These are phyloP conservation scores for Sebastes matsubarae DNA, from an alignment of 2,797 vertebrate species.

Conservation along the genomic window DNA sequence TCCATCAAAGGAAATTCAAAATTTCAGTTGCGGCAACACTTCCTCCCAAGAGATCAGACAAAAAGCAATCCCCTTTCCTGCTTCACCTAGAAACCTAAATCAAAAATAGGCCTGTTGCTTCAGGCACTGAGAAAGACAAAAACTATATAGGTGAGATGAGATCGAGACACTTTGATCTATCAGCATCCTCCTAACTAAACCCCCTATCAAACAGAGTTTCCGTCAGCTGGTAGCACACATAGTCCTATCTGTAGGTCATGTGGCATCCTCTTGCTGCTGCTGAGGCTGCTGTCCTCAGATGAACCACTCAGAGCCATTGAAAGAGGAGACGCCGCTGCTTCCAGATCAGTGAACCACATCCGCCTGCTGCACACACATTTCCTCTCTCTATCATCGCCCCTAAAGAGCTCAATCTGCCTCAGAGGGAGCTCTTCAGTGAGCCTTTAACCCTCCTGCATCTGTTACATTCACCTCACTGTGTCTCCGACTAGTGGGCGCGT, in stretches of 20 bases:
- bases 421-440: background rate
- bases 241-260: slow-evolving; percentile 8
- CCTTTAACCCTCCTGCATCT: slow-evolving; percentile 1
- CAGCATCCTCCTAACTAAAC: background rate
- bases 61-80: background rate
- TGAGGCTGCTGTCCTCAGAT: slow-evolving; percentile 47
- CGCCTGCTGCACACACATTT: slow-evolving; percentile 10
- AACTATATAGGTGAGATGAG: background rate
- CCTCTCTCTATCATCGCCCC: background rate
- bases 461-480: background rate
- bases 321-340: slow-evolving; percentile 27
- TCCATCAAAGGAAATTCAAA: too few species aligned
- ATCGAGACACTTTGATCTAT: background rate
- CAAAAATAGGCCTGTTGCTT: background rate
- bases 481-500: slow-evolving; percentile 54
- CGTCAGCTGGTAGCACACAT: background rate
- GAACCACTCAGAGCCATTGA: slow-evolving; percentile 46
- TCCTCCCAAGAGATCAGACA: background rate
- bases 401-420: slow-evolving; percentile 32
- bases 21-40: too few species aligned
- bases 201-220: background rate
- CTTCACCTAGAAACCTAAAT: background rate
- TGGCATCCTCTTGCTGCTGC: background rate
- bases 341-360: slow-evolving; percentile 65
- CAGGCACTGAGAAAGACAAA: background rate